Base-by-base conservation (phyloP, 2,797 vertebrate species). In the Anomalospiza imberbis region DNA sequence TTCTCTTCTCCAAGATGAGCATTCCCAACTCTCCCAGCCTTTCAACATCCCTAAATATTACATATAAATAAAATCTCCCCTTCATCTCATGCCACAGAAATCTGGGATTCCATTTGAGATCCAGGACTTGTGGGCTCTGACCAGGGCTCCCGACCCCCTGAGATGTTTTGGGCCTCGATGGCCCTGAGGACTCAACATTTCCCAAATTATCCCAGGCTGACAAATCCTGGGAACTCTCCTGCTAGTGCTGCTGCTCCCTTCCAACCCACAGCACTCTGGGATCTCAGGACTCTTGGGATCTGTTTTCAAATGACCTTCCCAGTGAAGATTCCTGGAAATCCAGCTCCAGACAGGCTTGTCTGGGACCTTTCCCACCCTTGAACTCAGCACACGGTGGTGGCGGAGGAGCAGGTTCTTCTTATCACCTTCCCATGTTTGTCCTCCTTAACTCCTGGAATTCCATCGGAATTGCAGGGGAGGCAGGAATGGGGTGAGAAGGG, bases 151-250 rank as follows among this genome's bases (percentile, higher is more conserved):
- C 2, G 2, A 44, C 13, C 54, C 54, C 32, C 54, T 4, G 55
- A 21, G 55, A 11, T 1, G 0, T 36, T 70, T 36, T 32, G 32
- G 21, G 13, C 28, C 31, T 31, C 1, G 2, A 44, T 9, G 6
- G 8, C 1, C 0, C 21, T 36, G 50, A 45, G 61, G 28, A 2
- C 22, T 44, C 26, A 17, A 47, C 2, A 2, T 32, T 53, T 53
- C 57, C 48, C n/a, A 45, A 53, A 71, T 32, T 17, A 44, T 31
- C 55, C 25, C 54, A 34, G 7, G 12, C 77, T 51, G 13, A 13
- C 10, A 71, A 71, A 82, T 21, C 22, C 17, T 7, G 17, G 55
- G 47, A 82, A 45, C 62, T 71, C 32, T 38, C 51, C n/a, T 21
- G 38, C 38, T 14, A 45, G 36, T 25, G 26, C 26, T 61, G 38